phyloP scores from a whole-genome alignment of 2,797 vertebrate species.

The Anas georgica region DNA sequence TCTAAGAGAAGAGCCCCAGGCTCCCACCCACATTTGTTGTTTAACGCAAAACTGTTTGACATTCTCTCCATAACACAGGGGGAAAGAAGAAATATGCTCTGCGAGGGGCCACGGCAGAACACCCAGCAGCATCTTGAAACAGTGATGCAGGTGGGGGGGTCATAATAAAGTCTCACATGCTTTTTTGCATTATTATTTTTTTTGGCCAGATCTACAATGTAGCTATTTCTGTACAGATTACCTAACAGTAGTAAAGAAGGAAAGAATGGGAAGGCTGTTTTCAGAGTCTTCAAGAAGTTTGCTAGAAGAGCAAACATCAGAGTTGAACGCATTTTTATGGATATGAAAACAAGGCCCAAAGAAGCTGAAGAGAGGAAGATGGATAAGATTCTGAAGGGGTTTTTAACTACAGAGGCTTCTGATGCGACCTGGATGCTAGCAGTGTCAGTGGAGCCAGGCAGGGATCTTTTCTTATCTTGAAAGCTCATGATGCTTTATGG shows the following conservation, averaged over 20 bases:
- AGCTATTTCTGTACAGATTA: not conserved
- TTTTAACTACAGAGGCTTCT: not conserved
- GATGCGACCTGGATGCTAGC: not conserved
- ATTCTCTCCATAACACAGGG: not conserved
- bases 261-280: not conserved
- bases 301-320: not conserved
- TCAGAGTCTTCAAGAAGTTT: not conserved
- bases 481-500: not conserved
- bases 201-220: not conserved
- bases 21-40: slow-evolving; percentile 1
- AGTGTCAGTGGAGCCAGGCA: not conserved
- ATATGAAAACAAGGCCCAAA: not conserved
- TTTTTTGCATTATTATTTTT: not conserved
- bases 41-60: not conserved
- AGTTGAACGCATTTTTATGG: accelerated
- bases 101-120: not conserved
- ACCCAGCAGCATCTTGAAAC: not conserved
- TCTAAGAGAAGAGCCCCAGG: not conserved
- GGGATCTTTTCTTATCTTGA: not conserved
- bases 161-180: not conserved
- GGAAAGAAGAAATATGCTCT: not conserved
- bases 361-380: not conserved
- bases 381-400: not conserved
- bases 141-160: not conserved
- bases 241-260: not conserved